Percentiles rank a stretch among this genome's conserved stretches.
Conservation (phyloP, 2,113 vertebrate genomes). For the Shinisaurus crocodilurus region DNA sequence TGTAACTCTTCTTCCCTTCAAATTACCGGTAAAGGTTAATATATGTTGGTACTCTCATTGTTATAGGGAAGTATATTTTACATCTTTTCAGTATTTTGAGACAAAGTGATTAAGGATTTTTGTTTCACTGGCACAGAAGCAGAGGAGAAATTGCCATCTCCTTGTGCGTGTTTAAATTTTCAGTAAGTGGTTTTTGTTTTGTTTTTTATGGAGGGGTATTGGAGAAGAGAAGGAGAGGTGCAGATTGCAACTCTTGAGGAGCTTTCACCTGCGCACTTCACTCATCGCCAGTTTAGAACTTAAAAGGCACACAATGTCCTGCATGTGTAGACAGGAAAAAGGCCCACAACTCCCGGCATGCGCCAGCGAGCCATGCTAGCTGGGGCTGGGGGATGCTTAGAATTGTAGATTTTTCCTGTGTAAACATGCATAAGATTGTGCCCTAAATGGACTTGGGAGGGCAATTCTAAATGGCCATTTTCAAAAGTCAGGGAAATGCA, state of each 20-base stretch:
- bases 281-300: neutral
- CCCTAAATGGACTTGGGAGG: neutral
- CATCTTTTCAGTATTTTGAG: slow-evolving; percentile 19
- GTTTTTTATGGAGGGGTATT: neutral
- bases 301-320: neutral
- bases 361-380: no score
- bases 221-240: neutral
- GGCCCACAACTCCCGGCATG: no score
- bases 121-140: neutral
- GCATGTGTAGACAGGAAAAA: no score
- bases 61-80: neutral
- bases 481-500: neutral
- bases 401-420: no score
- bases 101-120: neutral
- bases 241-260: neutral
- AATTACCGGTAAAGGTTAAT: neutral
- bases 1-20: neutral
- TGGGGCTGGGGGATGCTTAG: no score
- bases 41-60: neutral
- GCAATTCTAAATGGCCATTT: slow-evolving; percentile 2
- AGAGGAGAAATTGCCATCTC: neutral
- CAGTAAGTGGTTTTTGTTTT: neutral
- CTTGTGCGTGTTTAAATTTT: neutral
- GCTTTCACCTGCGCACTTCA: neutral
- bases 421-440: no score